Evolutionary conservation across 2,113 vertebrate species (phyloP).

Genomic region (Eupsittula cactorum): DNA sequence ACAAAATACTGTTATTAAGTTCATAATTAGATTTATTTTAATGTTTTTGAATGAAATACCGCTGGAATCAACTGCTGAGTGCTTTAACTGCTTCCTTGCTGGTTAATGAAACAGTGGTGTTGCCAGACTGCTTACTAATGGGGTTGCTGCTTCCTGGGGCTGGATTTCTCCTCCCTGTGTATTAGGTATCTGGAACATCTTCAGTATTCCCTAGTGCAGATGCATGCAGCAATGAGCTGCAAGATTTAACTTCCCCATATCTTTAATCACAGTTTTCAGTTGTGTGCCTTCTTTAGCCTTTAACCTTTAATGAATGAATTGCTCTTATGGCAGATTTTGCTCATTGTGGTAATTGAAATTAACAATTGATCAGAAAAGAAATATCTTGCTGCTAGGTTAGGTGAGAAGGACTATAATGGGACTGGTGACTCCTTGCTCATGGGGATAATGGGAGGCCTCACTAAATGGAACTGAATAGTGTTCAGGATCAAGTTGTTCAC

Average conservation of each 20-base stretch:
- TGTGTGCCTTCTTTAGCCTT: neutral
- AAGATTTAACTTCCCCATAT: neutral
- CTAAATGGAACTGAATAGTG: neutral
- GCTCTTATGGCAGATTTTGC: neutral
- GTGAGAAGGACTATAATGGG: neutral
- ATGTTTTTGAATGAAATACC: neutral
- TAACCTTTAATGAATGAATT: neutral
- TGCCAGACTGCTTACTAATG: neutral
- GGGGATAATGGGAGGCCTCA: neutral
- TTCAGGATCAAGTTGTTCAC: neutral
- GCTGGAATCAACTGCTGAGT: neutral
- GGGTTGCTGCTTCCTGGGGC: neutral
- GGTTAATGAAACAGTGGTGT: neutral
- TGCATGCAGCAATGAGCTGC: neutral
- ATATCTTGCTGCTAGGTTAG: neutral
- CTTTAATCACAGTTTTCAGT: neutral
- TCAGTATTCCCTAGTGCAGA: neutral
- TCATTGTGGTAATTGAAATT: neutral
- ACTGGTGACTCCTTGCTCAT: neutral
- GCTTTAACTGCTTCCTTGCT: conserved; percentile 2
- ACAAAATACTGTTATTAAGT: neutral
- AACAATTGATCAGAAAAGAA: neutral
- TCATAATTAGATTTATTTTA: conserved; percentile 29
- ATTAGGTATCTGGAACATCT: neutral
- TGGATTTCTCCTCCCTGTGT: neutral